Conservation (phyloP, 1,140 invertebrate genomes). For the Cheumatopsyche charites region DNA sequence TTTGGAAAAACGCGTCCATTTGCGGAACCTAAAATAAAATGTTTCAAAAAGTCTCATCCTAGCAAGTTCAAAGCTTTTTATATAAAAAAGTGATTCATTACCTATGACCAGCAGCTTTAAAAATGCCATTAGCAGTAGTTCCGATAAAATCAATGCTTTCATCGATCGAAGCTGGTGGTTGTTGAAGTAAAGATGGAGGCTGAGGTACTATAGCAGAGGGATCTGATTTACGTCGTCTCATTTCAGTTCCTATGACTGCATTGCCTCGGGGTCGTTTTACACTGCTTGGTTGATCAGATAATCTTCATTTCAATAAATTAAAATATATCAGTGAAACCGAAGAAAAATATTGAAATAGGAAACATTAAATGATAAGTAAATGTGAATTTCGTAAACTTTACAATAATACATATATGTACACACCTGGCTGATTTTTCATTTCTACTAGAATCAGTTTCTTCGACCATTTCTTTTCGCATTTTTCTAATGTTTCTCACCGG, state of each 20-base stretch:
- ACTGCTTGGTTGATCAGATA: conserved; percentile 52
- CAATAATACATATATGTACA: not conserved
- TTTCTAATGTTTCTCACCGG: conserved; percentile 43
- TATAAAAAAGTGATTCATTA: conserved; percentile 37
- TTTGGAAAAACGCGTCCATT: conserved; percentile 74
- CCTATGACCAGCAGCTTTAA: conserved; percentile 72
- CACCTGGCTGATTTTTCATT: conserved; percentile 42
- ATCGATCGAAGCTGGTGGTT: conserved; percentile 44
- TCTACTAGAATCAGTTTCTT: conserved; percentile 43
- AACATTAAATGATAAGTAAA: not conserved
- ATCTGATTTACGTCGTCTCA: conserved; percentile 74
- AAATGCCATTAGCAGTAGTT: conserved; percentile 60
- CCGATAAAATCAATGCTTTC: conserved; percentile 55
- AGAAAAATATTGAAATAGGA: not conserved
- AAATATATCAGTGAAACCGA: conserved; percentile 13
- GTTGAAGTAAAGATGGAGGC: conserved; percentile 49
- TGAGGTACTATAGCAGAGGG: conserved; percentile 62
- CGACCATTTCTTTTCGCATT: conserved; percentile 41
- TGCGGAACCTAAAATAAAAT: conserved; percentile 66
- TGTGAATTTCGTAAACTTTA: conserved; percentile 4
- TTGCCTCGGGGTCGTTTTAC: conserved; percentile 59
- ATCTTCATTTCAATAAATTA: conserved; percentile 42
- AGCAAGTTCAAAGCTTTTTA: not conserved
- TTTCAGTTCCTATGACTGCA: conserved; percentile 56
- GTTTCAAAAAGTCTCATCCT: conserved; percentile 15